Percentiles rank a stretch among this genome's conserved stretches.
These are phyloP conservation scores for Dryas iulia DNA, from an alignment of 1,140 invertebrate genomes.

Conservation along the genomic window DNA sequence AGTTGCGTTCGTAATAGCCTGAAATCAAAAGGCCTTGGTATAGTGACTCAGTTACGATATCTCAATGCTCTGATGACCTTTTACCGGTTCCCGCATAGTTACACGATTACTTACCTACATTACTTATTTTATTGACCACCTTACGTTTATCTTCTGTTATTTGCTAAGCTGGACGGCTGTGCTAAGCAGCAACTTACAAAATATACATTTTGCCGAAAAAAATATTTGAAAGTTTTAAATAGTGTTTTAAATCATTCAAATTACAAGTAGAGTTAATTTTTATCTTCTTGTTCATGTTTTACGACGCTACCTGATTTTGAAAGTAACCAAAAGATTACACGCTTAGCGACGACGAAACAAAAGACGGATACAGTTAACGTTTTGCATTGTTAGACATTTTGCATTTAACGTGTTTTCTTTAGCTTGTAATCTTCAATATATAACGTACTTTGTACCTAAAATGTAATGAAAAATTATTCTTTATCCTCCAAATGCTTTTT, in stretches of 20 bases:
- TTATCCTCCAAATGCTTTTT: neutral
- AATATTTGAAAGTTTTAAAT: neutral
- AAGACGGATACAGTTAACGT: conserved; percentile 12
- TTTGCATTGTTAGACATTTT: conserved; percentile 1
- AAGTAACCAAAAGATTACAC: conserved; percentile 9
- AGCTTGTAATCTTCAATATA: neutral
- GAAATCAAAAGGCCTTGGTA: conserved; percentile 70
- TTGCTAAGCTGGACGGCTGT: too few species aligned
- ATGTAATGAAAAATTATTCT: neutral
- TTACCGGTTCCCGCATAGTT: conserved; percentile 62
- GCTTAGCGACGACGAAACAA: conserved; percentile 10
- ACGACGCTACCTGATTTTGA: conserved; percentile 8
- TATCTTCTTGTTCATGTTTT: neutral
- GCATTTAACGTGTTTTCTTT: neutral
- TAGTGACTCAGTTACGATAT: conserved; percentile 76
- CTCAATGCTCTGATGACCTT: conserved; percentile 70
- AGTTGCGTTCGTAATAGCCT: conserved; percentile 45
- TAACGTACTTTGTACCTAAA: neutral
- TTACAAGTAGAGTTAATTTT: neutral
- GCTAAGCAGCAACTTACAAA: too few species aligned
- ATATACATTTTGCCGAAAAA: too few species aligned
- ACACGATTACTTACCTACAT: conserved; percentile 45
- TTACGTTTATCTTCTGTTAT: neutral
- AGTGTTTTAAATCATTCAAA: neutral
- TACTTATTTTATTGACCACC: conserved; percentile 29